Conservation (phyloP, 2,113 vertebrate genomes). For the Lates calcarifer region DNA sequence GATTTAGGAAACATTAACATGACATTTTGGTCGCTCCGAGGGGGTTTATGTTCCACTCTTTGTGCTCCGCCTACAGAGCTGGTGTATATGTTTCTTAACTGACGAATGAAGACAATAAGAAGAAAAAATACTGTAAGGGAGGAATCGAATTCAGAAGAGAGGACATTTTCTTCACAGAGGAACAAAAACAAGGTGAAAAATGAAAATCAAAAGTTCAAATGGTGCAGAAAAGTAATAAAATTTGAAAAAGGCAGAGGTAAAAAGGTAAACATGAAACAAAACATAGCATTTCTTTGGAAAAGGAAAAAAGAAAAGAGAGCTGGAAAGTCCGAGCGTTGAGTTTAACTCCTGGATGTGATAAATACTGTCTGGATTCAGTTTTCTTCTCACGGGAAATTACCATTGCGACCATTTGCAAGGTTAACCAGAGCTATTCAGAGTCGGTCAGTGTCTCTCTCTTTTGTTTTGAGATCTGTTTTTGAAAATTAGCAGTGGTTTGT, state of each 20-base stretch:
- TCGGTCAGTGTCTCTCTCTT: not conserved
- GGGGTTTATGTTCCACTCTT: not conserved
- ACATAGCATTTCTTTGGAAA: not conserved
- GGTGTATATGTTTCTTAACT: not conserved
- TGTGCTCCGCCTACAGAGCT: conserved; percentile 1
- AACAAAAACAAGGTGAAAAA: too few species aligned
- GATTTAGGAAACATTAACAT: conserved; percentile 41
- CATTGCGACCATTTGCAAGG: conserved; percentile 4
- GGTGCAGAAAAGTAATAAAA: too few species aligned
- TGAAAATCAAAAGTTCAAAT: too few species aligned
- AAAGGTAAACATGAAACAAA: too few species aligned
- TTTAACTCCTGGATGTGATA: not conserved
- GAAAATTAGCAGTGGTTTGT: conserved; percentile 4
- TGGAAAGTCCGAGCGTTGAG: not conserved
- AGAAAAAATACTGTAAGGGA: not conserved
- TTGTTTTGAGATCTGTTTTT: conserved; percentile 19
- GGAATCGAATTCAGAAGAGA: not conserved
- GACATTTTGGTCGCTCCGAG: not conserved
- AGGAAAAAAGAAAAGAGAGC: not conserved
- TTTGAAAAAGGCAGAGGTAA: too few species aligned
- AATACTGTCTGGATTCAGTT: conserved; percentile 1
- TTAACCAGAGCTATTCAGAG: conserved; percentile 32
- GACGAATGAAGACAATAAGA: not conserved
- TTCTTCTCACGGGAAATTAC: conserved; percentile 43
- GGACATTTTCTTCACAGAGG: too few species aligned